Evolutionary conservation across 2,113 vertebrate genomes (phyloP).

Genomic region (Cephalopterus ornatus): DNA sequence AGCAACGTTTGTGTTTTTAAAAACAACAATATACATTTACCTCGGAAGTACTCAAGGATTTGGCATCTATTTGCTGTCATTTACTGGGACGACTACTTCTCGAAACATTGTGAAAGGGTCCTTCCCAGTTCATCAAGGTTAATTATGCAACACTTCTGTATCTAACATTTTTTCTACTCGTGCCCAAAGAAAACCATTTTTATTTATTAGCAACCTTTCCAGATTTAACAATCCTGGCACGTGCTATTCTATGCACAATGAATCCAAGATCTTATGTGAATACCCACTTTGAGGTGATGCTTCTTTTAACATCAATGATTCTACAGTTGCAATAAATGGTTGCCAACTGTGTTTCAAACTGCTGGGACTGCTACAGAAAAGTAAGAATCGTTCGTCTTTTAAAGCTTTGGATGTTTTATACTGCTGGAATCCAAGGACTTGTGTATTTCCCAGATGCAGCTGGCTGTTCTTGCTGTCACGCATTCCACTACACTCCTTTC

Average conservation of each 20-base stretch:
- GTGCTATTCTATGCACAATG: neutral
- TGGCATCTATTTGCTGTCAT: neutral
- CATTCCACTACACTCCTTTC: neutral
- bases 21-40: neutral
- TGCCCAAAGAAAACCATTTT: neutral
- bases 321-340: neutral
- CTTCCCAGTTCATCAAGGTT: neutral
- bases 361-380: neutral
- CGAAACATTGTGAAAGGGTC: neutral
- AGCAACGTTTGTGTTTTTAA: neutral
- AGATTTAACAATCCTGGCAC: neutral
- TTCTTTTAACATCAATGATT: neutral
- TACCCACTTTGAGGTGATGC: neutral
- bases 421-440: neutral
- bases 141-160: neutral
- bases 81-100: neutral
- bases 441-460: neutral
- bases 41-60: neutral
- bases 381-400: neutral
- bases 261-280: neutral
- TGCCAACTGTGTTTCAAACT: neutral
- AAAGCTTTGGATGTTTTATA: neutral
- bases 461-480: neutral
- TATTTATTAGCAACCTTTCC: neutral
- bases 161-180: neutral